Evolutionary conservation across 2,888 invertebrate genomes (phyloP), one percentile per base, ranked within the genome.

Genomic region (Cephus runcator): DNA sequence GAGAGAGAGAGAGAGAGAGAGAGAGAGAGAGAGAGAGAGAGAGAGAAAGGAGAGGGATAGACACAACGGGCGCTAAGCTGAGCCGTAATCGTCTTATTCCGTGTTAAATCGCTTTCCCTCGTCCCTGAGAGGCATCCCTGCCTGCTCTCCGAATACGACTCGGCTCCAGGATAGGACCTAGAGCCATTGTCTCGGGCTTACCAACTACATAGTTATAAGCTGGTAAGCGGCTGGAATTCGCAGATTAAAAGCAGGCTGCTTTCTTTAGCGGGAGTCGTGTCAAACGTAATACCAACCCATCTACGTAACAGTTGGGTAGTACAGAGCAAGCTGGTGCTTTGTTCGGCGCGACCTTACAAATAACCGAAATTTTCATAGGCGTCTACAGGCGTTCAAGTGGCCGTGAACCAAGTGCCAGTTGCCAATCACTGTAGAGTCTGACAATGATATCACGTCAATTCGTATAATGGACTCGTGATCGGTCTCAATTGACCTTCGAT

Each of bases 51-150:
- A 33, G 69, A 77, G 80, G 69, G 75, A 40, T 9, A 79, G 80
- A 83, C 78, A 81, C 81, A 81, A 75, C 79, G 80, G 81, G 80
- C 81, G 83, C 80, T 86, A 88, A 88, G 87, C 88, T 85, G 85
- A 87, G 86, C 85, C 81, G 83, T 90, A 90, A 90, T 90, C 89
- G 88, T 89, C 90, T 90, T 89, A 90, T 87, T 87, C 86, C 85
- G 84, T 86, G 88, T 89, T 89, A 86, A 90, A 90, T 89, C 88
- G 40, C 23, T 89, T 82, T 83, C 83, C 68, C 76, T 73, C 79
- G 81, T 82, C 71, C 23, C 74, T 35, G 34, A 30, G 34, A 34
- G 4, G 74, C 74, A 23, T 34, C 74, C 74, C 40, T n/a, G 75
- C 76, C 40, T 15, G 34, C 33, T 78, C 76, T 73, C 75, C 69